These are phyloP conservation scores for Entelurus aequoreus DNA, from an alignment of 2,113 vertebrate species.

Conservation along the genomic window DNA sequence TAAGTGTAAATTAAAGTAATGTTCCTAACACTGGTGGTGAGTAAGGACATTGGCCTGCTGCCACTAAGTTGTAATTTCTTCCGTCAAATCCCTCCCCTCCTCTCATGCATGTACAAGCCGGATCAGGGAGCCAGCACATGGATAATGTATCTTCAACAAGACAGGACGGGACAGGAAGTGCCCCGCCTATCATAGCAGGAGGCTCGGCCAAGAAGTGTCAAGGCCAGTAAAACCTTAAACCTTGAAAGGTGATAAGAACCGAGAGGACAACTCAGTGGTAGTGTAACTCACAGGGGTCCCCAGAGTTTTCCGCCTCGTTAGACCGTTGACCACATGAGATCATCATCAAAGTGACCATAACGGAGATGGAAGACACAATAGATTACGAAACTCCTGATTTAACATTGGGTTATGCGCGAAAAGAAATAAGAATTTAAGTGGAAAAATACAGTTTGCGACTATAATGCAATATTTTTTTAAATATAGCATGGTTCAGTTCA, in stretches of 20 bases:
- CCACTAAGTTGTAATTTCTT: neutral
- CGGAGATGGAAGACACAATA: no score
- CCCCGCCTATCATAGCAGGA: conserved; percentile 24
- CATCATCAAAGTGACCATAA: neutral
- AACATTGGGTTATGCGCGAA: neutral
- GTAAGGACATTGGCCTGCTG: conserved; percentile 10
- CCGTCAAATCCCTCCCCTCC: neutral
- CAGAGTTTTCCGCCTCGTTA: conserved; percentile 34
- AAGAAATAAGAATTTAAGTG: neutral
- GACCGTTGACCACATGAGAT: neutral
- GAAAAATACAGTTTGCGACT: neutral
- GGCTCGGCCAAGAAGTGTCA: conserved; percentile 27
- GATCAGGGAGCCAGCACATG: neutral
- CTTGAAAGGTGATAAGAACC: conserved; percentile 27
- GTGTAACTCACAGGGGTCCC: conserved; percentile 22
- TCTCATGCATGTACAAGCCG: neutral
- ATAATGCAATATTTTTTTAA: neutral
- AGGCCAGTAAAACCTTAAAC: conserved; percentile 30
- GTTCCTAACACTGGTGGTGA: neutral
- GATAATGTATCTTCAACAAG: conserved; percentile 16
- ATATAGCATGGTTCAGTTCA: no score
- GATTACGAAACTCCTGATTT: neutral
- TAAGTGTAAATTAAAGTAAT: no score
- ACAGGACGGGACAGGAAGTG: conserved; percentile 27
- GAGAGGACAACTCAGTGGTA: conserved; percentile 33